Percentiles rank a stretch among this genome's conserved stretches.
These are phyloP conservation scores for Hylaeus volcanicus DNA, from an alignment of 1,140 invertebrate species.

Conservation along the genomic window DNA sequence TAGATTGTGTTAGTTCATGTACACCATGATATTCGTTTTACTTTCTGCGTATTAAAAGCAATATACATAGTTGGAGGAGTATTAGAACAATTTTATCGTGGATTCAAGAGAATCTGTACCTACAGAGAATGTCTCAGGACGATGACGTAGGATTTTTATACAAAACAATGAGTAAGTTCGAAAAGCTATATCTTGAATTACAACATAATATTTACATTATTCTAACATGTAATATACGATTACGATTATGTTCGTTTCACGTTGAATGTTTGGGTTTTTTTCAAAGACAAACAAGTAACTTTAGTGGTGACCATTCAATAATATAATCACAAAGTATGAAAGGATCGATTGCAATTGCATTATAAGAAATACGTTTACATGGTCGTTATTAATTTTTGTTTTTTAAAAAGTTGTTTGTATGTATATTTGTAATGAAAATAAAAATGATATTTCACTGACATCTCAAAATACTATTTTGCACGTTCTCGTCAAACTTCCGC, in stretches of 20 bases:
- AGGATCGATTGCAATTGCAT: neutral
- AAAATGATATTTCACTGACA: neutral
- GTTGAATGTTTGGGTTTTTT: neutral
- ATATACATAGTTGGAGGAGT: neutral
- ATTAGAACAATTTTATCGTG: neutral
- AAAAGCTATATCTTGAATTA: neutral
- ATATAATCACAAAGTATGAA: neutral
- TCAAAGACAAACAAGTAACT: neutral
- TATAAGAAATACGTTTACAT: neutral
- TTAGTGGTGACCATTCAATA: neutral
- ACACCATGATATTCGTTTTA: neutral
- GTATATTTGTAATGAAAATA: constrained; percentile 10
- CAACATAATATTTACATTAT: neutral
- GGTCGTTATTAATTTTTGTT: neutral
- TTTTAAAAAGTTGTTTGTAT: neutral
- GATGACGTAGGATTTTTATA: constrained; percentile 80
- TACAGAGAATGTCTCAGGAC: constrained; percentile 76
- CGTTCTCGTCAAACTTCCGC: neutral
- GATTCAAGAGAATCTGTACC: constrained; percentile 1
- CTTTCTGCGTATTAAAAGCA: constrained; percentile 12
- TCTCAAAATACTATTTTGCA: neutral
- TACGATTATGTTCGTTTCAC: neutral
- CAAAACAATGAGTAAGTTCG: constrained; percentile 80
- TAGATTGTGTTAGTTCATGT: neutral
- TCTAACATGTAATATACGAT: constrained; percentile 1